Conservation (phyloP, 64 coral and sea anemone species). For the Pachyseris speciosa region DNA sequence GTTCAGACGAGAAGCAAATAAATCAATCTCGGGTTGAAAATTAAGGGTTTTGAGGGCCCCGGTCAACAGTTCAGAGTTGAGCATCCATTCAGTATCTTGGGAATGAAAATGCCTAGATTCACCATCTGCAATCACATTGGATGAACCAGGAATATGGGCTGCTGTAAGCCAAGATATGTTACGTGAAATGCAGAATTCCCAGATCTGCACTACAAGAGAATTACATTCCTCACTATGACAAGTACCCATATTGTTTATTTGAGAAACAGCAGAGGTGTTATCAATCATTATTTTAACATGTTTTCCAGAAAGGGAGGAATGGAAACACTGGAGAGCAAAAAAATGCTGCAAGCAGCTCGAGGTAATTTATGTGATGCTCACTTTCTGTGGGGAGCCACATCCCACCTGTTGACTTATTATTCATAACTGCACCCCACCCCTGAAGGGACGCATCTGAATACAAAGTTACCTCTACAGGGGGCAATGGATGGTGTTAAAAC, state of each 20-base stretch:
- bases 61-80: slow-evolving; percentile 7
- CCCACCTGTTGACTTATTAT: slow-evolving; percentile 12
- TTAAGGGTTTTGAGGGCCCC: slow-evolving; percentile 14
- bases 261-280: slow-evolving; percentile 47
- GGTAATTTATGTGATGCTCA: slow-evolving; percentile 32
- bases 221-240: slow-evolving; percentile 38
- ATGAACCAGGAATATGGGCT: slow-evolving; percentile 58
- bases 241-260: slow-evolving; percentile 57
- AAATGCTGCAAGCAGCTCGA: slow-evolving; percentile 31
- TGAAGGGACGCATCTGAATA: slow-evolving; percentile 62
- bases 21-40: slow-evolving; percentile 55
- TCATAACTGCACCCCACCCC: slow-evolving; percentile 56
- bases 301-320: slow-evolving; percentile 12
- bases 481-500: slow-evolving; percentile 52
- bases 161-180: slow-evolving; percentile 67
- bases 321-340: slow-evolving; percentile 59
- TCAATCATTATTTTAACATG: slow-evolving; percentile 71
- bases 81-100: slow-evolving; percentile 72
- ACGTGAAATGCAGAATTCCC: slow-evolving; percentile 57
- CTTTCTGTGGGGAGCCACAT: slow-evolving; percentile 22
- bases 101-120: slow-evolving; percentile 48
- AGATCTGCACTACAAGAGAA: slow-evolving; percentile 16
- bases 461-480: slow-evolving; percentile 37
- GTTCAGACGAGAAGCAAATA: slow-evolving; percentile 67
- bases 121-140: slow-evolving; percentile 44